These are phyloP conservation scores for Cacatua alba DNA, from an alignment of 2,113 vertebrate genomes.

Conservation along the genomic window DNA sequence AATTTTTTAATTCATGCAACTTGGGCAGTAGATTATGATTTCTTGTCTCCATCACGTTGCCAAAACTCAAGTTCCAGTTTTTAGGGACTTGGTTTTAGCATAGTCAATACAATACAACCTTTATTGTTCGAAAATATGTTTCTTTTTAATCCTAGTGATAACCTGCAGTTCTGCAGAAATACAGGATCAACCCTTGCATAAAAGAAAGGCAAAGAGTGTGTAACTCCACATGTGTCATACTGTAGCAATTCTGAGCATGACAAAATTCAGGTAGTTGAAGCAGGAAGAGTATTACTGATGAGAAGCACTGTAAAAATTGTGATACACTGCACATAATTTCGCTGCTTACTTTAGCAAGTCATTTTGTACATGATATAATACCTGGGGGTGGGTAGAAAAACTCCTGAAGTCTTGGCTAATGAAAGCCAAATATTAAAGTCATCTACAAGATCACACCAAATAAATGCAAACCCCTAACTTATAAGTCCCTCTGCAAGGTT, in stretches of 20 bases:
- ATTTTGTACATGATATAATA: neutral
- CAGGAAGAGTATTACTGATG: neutral
- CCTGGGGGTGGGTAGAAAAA: neutral
- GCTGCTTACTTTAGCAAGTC: neutral
- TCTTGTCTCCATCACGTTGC: neutral
- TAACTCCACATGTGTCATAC: fast-evolving
- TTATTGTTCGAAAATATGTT: neutral
- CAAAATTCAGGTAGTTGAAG: neutral
- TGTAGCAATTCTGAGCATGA: neutral
- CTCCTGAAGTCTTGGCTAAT: neutral
- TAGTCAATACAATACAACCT: neutral
- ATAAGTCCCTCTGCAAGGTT: neutral
- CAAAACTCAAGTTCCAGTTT: neutral
- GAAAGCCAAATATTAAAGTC: neutral
- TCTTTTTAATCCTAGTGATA: neutral
- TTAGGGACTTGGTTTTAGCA: neutral
- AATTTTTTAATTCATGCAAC: neutral
- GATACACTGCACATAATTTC: fast-evolving
- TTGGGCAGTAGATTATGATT: neutral
- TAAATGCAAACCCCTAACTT: neutral
- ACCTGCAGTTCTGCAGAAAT: neutral
- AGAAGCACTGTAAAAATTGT: neutral
- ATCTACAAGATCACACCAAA: neutral
- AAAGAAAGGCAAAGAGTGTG: neutral
- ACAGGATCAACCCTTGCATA: neutral